These are phyloP conservation scores for Masticophis lateralis DNA, from an alignment of 2,797 vertebrate genomes.

Conservation along the genomic window DNA sequence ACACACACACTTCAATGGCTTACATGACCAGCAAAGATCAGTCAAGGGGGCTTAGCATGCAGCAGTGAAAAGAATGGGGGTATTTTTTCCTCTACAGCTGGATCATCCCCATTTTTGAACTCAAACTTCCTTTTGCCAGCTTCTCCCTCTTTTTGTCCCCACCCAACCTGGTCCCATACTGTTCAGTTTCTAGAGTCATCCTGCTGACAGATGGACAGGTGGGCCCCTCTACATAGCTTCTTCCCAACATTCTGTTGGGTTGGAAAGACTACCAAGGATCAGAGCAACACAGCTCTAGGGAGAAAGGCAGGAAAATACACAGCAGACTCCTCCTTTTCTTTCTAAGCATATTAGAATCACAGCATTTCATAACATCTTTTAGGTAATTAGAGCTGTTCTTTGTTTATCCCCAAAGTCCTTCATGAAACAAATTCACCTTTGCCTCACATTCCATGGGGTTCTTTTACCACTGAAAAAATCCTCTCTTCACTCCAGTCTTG, in stretches of 20 bases:
- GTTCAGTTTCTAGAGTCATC: neutral
- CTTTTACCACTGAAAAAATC: neutral
- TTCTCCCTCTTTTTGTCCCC: neutral
- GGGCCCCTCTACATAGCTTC: neutral
- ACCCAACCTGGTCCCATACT: neutral
- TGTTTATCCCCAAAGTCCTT: neutral
- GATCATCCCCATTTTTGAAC: neutral
- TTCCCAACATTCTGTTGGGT: neutral
- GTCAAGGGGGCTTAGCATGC: neutral
- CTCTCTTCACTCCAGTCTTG: too few relatives aligned
- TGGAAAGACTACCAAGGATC: neutral
- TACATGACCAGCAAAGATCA: neutral
- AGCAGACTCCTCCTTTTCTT: neutral
- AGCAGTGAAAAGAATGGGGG: neutral
- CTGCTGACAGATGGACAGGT: neutral
- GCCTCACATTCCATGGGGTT: neutral
- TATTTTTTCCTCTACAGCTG: neutral
- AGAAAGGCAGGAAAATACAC: too few relatives aligned
- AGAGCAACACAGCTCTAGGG: neutral
- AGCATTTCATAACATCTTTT: neutral
- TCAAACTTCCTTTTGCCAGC: neutral
- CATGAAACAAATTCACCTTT: neutral
- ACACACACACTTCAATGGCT: neutral
- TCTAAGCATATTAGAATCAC: neutral
- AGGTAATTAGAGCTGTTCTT: neutral